Percentiles rank a stretch among this genome's conserved stretches.
Conservation (phyloP, 2,797 vertebrate genomes). For the Enoplosus armatus region DNA sequence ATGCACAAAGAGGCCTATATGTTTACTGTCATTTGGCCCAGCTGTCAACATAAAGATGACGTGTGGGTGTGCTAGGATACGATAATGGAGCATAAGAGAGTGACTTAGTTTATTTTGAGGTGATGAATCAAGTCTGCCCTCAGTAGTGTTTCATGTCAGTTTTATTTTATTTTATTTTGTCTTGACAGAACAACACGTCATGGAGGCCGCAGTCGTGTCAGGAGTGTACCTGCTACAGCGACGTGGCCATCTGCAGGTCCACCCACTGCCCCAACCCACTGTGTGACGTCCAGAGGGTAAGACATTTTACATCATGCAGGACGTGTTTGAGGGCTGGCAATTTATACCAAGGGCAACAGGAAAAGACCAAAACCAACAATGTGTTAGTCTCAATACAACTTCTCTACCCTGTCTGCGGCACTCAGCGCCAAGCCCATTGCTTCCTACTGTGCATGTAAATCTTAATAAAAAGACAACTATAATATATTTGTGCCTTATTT, state of each 20-base stretch:
- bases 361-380: not conserved
- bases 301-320: not conserved
- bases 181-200: constrained; percentile 88
- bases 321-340: not conserved
- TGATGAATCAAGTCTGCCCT: constrained; percentile 2
- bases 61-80: constrained; percentile 9
- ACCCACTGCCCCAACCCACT: constrained; percentile 86
- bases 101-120: not conserved
- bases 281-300: constrained; percentile 92
- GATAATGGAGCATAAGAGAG: not conserved
- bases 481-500: no score
- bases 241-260: constrained; percentile 86
- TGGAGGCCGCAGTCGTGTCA: constrained; percentile 93
- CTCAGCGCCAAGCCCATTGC: no score
- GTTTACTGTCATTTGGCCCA: constrained; percentile 8
- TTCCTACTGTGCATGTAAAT: no score
- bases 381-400: not conserved
- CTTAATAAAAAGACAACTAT: no score
- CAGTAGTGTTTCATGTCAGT: constrained; percentile 15
- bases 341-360: not conserved
- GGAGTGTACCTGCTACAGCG: constrained; percentile 87
- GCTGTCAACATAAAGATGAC: constrained; percentile 43
- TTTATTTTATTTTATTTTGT: constrained; percentile 54
- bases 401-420: not conserved
- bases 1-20: constrained; percentile 6